Percentiles rank a stretch among this genome's conserved stretches.
Conservation (phyloP, 1,140 invertebrate genomes). For the Trichonephila inaurata region DNA sequence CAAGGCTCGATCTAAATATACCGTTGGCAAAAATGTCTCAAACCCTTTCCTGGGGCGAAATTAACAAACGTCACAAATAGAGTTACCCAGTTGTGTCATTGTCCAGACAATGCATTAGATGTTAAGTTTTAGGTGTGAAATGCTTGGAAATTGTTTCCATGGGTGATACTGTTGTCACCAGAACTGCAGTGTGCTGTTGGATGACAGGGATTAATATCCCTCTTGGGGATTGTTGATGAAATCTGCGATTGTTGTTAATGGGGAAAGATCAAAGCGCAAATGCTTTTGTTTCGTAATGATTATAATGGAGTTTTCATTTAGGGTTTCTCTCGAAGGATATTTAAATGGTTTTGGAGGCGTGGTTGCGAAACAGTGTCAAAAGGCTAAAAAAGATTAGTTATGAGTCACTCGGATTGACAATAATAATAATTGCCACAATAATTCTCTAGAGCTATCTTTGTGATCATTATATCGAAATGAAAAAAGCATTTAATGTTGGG, state of each 20-base stretch:
- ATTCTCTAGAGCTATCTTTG: not conserved
- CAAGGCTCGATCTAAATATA: slow-evolving; percentile 44
- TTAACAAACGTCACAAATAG: slow-evolving; percentile 43
- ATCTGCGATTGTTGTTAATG: not conserved
- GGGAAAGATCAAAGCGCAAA: not conserved
- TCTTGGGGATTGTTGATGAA: not conserved
- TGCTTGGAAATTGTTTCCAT: not conserved
- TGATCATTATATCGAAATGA: not conserved
- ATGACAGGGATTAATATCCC: not conserved
- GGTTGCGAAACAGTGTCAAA: not conserved
- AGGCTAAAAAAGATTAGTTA: not conserved
- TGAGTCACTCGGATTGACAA: not conserved
- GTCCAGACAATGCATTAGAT: not conserved
- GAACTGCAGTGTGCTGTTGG: not conserved
- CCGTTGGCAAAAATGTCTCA: slow-evolving; percentile 44
- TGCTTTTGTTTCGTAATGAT: slow-evolving; percentile 10
- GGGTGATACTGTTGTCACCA: not conserved
- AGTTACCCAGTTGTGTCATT: not conserved
- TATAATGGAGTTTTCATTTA: not conserved
- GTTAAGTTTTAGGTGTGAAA: not conserved
- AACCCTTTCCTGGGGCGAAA: not conserved
- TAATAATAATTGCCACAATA: not conserved
- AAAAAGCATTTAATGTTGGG: too few species aligned
- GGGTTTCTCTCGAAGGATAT: not conserved
- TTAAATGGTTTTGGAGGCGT: not conserved